phyloP scores from a whole-genome alignment of 2,888 invertebrate genomes.

The Melinaea marsaeus region DNA sequence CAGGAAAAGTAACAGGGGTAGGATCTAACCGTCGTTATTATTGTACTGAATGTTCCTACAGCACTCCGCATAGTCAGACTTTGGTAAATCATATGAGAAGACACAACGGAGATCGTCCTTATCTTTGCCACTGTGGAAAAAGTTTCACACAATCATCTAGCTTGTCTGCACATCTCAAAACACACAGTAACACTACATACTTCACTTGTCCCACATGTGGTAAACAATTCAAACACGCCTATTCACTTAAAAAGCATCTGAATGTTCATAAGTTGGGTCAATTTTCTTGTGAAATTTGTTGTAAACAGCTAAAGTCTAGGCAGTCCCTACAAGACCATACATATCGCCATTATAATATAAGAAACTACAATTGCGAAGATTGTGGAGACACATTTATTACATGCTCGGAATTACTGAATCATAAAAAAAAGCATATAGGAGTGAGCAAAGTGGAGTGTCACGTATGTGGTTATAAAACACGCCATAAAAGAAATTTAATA shows the following conservation, averaged over 20 bases:
- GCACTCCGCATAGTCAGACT: conserved; percentile 69
- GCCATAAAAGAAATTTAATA: conserved; percentile 60
- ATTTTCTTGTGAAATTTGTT: conserved; percentile 60
- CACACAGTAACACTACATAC: conserved; percentile 56
- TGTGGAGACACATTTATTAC: conserved; percentile 72
- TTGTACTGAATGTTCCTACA: conserved; percentile 64
- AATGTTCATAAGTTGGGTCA: conserved; percentile 59
- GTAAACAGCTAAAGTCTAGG: conserved; percentile 63
- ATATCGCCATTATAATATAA: conserved; percentile 65
- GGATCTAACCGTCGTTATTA: conserved; percentile 59
- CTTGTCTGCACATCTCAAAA: conserved; percentile 64
- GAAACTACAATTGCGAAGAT: conserved; percentile 68
- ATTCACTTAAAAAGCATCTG: conserved; percentile 62
- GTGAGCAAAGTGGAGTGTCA: conserved; percentile 60
- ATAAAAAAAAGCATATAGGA: conserved; percentile 57
- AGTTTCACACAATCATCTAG: conserved; percentile 67
- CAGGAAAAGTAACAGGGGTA: conserved; percentile 61
- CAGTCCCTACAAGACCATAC: conserved; percentile 61
- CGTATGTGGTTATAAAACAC: conserved; percentile 65
- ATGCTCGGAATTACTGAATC: conserved; percentile 64
- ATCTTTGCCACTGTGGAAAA: conserved; percentile 67
- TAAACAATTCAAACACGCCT: conserved; percentile 71
- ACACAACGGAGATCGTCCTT: conserved; percentile 68
- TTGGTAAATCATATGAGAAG: conserved; percentile 66
- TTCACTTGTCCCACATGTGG: conserved; percentile 67